These are phyloP conservation scores for Watsonalla cultraria DNA, from an alignment of 2,888 invertebrate species.

Conservation along the genomic window DNA sequence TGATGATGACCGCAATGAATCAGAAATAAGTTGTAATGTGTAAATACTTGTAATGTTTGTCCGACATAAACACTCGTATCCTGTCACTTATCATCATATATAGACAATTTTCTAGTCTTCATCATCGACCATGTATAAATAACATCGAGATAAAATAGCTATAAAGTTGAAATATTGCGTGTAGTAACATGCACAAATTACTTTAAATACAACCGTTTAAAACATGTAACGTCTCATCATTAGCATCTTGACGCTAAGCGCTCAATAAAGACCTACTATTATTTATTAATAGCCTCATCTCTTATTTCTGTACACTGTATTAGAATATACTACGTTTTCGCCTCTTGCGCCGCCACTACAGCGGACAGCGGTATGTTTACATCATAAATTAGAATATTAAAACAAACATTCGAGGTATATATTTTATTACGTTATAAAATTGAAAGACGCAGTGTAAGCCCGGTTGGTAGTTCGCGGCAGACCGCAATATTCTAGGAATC, in stretches of 20 bases:
- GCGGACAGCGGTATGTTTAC: conserved; percentile 46
- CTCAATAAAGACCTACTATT: conserved; percentile 18
- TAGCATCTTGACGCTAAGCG: conserved; percentile 18
- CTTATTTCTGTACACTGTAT: conserved; percentile 13
- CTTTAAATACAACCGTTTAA: background rate
- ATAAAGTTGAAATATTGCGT: too few relatives aligned
- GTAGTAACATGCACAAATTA: background rate
- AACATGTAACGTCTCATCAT: conserved; percentile 6
- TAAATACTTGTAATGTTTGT: too few relatives aligned
- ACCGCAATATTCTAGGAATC: conserved; percentile 20
- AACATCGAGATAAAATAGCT: too few relatives aligned
- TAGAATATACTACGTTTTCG: conserved; percentile 12
- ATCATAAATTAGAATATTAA: conserved; percentile 66
- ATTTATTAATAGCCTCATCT: conserved; percentile 7
- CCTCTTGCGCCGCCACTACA: conserved; percentile 11
- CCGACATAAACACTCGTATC: too few relatives aligned
- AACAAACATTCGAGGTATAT: conserved; percentile 60
- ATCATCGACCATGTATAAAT: too few relatives aligned
- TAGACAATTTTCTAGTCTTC: too few relatives aligned
- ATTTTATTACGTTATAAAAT: conserved; percentile 67
- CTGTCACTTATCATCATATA: too few relatives aligned
- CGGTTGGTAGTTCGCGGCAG: conserved; percentile 28
- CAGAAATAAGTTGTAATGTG: too few relatives aligned
- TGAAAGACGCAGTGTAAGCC: conserved; percentile 43
- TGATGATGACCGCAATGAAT: too few relatives aligned